Conservation (phyloP, 2,797 vertebrate species). For the Silurus lanzhouensis region DNA sequence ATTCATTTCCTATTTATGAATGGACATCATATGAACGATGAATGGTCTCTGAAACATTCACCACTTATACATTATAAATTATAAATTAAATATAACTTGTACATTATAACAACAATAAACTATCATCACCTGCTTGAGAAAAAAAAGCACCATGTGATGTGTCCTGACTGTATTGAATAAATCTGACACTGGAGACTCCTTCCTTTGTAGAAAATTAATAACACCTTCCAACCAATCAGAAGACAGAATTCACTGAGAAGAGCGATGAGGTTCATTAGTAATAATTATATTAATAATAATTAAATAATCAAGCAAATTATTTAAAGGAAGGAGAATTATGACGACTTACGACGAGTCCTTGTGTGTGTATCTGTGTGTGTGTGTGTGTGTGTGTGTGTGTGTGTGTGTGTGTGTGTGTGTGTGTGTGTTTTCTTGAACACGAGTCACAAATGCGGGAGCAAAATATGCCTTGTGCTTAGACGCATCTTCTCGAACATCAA, state of each 20-base stretch:
- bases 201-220: neutral
- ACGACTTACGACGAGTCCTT: too few species aligned
- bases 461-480: neutral
- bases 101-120: neutral
- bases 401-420: too few species aligned
- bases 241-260: neutral
- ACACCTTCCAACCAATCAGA: neutral
- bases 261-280: too few species aligned
- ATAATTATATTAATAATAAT: too few species aligned
- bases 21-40: too few species aligned
- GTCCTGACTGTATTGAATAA: neutral
- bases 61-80: too few species aligned
- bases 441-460: neutral
- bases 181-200: slow-evolving; percentile 7
- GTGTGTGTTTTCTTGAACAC: neutral
- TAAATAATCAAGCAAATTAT: too few species aligned
- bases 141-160: neutral
- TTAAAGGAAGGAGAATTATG: too few species aligned
- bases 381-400: too few species aligned
- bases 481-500: neutral
- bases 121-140: neutral
- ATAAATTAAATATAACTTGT: too few species aligned
- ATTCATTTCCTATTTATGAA: neutral
- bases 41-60: neutral
- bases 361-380: too few species aligned